Conservation (phyloP, 2,113 vertebrate genomes). For the Dinomys branickii region DNA sequence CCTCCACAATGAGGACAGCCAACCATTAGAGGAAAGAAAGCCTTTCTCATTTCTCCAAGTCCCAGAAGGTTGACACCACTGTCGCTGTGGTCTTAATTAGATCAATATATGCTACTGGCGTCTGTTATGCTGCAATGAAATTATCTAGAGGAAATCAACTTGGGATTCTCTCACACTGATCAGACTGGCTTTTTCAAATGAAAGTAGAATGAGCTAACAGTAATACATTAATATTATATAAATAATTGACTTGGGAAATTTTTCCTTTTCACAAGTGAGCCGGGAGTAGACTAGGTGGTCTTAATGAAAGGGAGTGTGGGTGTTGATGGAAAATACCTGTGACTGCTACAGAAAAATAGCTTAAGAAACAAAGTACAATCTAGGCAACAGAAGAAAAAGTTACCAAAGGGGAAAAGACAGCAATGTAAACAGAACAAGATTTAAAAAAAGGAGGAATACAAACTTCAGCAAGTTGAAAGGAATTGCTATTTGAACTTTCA, state of each 20-base stretch:
- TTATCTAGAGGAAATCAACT: slow-evolving; percentile 7
- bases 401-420: slow-evolving; percentile 75
- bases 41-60: not conserved
- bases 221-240: not conserved
- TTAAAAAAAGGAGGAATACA: slow-evolving; percentile 80
- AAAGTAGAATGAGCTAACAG: not conserved
- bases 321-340: slow-evolving; percentile 33
- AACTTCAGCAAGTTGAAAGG: slow-evolving; percentile 89
- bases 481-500: slow-evolving; percentile 68
- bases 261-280: slow-evolving; percentile 41
- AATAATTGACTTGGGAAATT: not conserved
- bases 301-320: not conserved
- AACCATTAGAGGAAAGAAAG: not conserved
- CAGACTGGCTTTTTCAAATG: not conserved
- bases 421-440: slow-evolving; percentile 83
- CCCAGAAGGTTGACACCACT: not conserved
- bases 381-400: slow-evolving; percentile 81
- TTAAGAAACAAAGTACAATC: slow-evolving; percentile 66
- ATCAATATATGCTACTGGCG: not conserved
- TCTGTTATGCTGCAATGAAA: not conserved
- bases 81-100: not conserved
- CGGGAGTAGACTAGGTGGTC: slow-evolving; percentile 1
- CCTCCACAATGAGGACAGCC: slow-evolving; percentile 11
- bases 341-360: slow-evolving; percentile 50
- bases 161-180: not conserved